phyloP scores from a whole-genome alignment of 1,140 invertebrate genomes.

The Caerostris darwini region DNA sequence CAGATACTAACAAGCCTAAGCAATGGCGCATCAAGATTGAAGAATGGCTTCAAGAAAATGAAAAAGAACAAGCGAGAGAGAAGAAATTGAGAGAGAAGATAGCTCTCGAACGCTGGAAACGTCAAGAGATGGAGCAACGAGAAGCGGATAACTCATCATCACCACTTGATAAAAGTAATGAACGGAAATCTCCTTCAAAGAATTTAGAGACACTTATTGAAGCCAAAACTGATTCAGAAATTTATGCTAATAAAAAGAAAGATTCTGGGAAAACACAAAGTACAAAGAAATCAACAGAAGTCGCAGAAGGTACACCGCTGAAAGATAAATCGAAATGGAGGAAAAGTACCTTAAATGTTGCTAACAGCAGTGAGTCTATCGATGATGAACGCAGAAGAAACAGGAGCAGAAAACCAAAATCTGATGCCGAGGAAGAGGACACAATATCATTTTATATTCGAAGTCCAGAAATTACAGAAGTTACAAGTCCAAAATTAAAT shows the following conservation, averaged over 20 bases:
- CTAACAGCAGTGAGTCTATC: constrained; percentile 84
- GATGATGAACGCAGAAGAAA: constrained; percentile 72
- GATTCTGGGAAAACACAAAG: constrained; percentile 90
- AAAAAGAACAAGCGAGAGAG: constrained; percentile 86
- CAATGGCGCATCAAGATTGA: constrained; percentile 94
- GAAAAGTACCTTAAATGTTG: constrained; percentile 87
- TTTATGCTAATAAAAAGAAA: constrained; percentile 61
- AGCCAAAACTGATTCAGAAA: constrained; percentile 82
- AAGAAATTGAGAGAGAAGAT: constrained; percentile 71
- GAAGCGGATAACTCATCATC: constrained; percentile 59
- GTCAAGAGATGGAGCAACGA: constrained; percentile 77
- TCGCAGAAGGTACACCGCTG: constrained; percentile 87
- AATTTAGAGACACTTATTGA: constrained; percentile 88
- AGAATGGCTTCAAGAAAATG: constrained; percentile 93
- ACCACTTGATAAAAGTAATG: constrained; percentile 84
- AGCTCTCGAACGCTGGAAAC: constrained; percentile 76
- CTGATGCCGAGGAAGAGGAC: constrained; percentile 52
- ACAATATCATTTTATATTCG: constrained; percentile 69
- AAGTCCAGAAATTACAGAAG: constrained; percentile 28
- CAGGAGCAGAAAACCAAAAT: constrained; percentile 64
- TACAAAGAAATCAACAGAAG: constrained; percentile 91
- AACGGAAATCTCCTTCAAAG: constrained; percentile 83
- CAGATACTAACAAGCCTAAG: constrained; percentile 80
- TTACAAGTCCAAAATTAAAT: not conserved
- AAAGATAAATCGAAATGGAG: constrained; percentile 90